A percentile compares a stretch with the other conserved stretches of the same genome.
Conservation (phyloP, 2,113 vertebrate genomes). For the Limnothrissa miodon region DNA sequence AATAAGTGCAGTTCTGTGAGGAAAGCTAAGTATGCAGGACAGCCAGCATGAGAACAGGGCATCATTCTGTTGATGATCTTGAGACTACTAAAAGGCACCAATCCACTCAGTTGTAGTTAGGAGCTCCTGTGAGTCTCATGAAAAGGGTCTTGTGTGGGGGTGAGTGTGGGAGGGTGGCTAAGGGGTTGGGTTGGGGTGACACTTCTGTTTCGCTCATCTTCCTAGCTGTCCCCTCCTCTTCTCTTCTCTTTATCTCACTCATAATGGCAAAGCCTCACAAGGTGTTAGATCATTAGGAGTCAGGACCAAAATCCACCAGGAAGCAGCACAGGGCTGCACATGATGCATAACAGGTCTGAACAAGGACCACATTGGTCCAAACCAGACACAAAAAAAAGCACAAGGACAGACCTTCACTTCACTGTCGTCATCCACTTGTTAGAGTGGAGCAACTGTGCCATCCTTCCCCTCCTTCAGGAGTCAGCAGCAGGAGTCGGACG, state of each 20-base stretch:
- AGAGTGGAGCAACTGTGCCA: neutral
- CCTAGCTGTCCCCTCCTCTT: neutral
- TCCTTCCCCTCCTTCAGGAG: neutral
- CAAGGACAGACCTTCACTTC: too few relatives aligned
- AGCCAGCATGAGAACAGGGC: neutral
- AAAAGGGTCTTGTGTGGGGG: neutral
- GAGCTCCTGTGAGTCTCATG: neutral
- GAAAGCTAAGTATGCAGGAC: neutral
- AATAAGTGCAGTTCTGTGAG: neutral
- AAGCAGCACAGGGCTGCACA: too few relatives aligned
- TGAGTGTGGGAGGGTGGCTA: neutral
- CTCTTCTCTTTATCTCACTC: constrained; percentile 7
- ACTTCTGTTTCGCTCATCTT: neutral
- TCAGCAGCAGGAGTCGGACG: neutral
- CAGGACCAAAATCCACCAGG: neutral
- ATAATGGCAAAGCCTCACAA: neutral
- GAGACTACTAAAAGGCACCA: neutral
- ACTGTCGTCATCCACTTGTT: neutral
- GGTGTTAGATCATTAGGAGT: too few relatives aligned
- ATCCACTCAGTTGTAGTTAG: neutral
- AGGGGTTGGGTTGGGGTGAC: too few relatives aligned
- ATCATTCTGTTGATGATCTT: too few relatives aligned
- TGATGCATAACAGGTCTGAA: too few relatives aligned
- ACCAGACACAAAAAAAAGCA: neutral
- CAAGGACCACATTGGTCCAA: neutral